Conservation (phyloP, 2,113 vertebrate genomes). For the Stictonetta naevosa region DNA sequence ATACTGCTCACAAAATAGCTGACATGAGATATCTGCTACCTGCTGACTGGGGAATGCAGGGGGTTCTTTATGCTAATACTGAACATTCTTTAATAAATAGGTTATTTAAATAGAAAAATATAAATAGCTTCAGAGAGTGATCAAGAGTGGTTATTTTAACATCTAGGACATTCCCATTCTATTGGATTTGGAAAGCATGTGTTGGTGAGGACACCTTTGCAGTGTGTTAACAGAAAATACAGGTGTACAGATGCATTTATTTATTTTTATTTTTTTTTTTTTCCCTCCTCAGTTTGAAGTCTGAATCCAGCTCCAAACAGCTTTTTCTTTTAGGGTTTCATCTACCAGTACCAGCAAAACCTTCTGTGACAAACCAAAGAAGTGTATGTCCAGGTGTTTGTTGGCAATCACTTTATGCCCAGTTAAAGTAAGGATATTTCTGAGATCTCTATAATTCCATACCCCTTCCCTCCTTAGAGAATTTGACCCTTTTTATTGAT, state of each 20-base stretch:
- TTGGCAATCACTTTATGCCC: neutral
- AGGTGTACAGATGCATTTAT: too few species aligned
- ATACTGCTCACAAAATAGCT: slow-evolving; percentile 11
- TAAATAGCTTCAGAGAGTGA: slow-evolving; percentile 9
- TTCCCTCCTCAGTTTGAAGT: neutral
- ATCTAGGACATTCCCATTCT: neutral
- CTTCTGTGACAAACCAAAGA: neutral
- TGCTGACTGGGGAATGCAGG: neutral
- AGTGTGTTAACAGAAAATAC: neutral
- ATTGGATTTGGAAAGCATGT: neutral
- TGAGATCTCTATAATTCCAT: fast-evolving
- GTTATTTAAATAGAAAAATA: slow-evolving; percentile 30
- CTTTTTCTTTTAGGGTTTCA: neutral
- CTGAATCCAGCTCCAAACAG: neutral
- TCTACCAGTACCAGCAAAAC: neutral
- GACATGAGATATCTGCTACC: slow-evolving; percentile 48
- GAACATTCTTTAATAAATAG: slow-evolving; percentile 34
- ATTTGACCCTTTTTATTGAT: neutral
- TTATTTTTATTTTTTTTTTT: neutral
- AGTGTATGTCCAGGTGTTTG: neutral
- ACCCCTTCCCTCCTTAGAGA: neutral
- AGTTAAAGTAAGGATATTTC: neutral
- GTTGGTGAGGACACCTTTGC: neutral
- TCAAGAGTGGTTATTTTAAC: neutral
- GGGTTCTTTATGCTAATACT: slow-evolving; percentile 2